Conservation (phyloP, 2,888 invertebrate genomes). For the Platypus cylindrus region DNA sequence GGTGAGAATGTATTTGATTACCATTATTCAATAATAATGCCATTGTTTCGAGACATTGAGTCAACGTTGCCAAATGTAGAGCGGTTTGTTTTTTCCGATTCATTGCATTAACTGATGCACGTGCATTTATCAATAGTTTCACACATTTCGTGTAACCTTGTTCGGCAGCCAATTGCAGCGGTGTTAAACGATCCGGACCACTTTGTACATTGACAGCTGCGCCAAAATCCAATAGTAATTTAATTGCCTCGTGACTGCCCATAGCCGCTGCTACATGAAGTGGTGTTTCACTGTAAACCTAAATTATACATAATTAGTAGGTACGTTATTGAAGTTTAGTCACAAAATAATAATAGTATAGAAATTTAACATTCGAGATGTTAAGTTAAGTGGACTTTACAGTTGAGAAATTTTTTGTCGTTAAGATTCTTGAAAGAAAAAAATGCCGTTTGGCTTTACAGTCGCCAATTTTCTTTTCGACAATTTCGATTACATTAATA, state of each 20-base stretch:
- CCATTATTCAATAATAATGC: slow-evolving; percentile 50
- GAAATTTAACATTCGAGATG: no score
- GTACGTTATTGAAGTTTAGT: no score
- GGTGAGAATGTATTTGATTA: no score
- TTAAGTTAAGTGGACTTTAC: no score
- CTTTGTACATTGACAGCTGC: slow-evolving; percentile 65
- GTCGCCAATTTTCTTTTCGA: no score
- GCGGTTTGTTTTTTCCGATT: slow-evolving; percentile 71
- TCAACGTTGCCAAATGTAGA: slow-evolving; percentile 69
- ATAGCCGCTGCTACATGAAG: slow-evolving; percentile 68
- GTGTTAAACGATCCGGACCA: slow-evolving; percentile 59
- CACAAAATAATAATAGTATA: no score
- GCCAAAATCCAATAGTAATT: slow-evolving; percentile 61
- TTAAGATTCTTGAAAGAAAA: no score
- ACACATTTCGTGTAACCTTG: slow-evolving; percentile 74
- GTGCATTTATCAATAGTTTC: slow-evolving; percentile 54
- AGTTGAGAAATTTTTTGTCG: no score
- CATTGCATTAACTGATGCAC: slow-evolving; percentile 62
- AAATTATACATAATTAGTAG: no score
- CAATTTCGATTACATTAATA: no score
- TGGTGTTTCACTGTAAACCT: slow-evolving; percentile 76
- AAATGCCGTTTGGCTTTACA: no score
- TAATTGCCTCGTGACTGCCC: slow-evolving; percentile 55
- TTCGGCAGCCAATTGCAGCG: slow-evolving; percentile 78
- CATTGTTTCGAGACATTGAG: slow-evolving; percentile 66